phyloP scores from a whole-genome alignment of 2,113 vertebrate genomes.

The Sceloporus tristichus region DNA sequence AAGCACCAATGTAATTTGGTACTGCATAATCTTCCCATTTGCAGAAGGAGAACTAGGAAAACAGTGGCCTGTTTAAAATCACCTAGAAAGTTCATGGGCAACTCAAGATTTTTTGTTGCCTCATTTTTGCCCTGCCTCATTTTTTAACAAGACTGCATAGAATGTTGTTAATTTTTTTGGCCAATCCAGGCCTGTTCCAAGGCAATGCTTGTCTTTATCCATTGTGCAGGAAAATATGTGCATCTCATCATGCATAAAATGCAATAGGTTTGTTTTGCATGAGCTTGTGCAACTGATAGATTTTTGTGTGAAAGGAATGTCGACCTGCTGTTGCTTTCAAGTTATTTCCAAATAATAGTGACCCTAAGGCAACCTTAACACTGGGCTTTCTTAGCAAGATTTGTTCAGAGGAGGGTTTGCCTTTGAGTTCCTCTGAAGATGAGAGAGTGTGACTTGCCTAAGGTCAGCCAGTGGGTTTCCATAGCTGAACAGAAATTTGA shows the following conservation, averaged over 20 bases:
- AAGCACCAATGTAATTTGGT: not conserved
- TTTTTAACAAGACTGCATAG: not conserved
- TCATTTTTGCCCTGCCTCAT: not conserved
- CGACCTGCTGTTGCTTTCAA: no score
- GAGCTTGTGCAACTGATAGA: not conserved
- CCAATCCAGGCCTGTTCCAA: not conserved
- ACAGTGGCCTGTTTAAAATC: not conserved
- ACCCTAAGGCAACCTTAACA: no score
- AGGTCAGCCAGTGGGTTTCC: no score
- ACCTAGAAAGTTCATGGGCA: not conserved
- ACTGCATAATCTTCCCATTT: not conserved
- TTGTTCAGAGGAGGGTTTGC: no score
- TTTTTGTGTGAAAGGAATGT: not conserved
- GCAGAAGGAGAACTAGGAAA: not conserved
- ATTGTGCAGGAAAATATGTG: not conserved
- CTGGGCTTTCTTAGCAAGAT: no score
- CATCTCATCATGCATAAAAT: not conserved
- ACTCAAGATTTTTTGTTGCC: not conserved
- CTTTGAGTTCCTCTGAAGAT: no score
- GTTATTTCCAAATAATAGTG: no score
- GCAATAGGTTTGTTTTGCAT: not conserved
- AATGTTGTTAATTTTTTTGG: not conserved
- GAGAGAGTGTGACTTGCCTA: no score
- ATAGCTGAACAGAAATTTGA: no score
- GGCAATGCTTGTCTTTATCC: not conserved